phyloP scores from a whole-genome alignment of 2,797 vertebrate species.

The Halcyon badia region DNA sequence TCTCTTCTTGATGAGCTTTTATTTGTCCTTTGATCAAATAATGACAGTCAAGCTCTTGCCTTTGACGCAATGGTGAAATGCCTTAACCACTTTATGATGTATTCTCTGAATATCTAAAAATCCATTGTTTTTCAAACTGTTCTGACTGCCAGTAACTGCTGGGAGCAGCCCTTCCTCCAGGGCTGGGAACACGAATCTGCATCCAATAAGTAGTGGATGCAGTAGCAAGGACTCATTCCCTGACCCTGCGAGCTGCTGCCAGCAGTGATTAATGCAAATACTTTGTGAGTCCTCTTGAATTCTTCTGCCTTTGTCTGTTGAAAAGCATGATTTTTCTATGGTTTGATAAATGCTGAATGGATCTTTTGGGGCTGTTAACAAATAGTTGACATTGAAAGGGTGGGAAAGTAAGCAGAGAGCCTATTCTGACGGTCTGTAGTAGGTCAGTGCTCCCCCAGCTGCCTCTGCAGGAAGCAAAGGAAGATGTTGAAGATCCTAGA shows the following conservation, averaged over 20 bases:
- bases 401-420: not conserved
- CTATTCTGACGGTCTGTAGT: not conserved
- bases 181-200: not conserved
- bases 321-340: not conserved
- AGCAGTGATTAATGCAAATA: not conserved
- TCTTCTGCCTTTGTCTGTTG: not conserved
- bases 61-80: not conserved
- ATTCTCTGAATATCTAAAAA: not conserved
- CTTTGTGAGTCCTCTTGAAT: not conserved
- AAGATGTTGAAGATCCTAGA: not conserved
- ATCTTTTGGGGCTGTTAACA: not conserved
- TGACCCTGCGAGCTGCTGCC: not conserved
- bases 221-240: not conserved
- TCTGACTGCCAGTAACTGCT: not conserved
- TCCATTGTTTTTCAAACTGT: not conserved
- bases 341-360: not conserved
- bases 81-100: not conserved
- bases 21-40: not conserved
- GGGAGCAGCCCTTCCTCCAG: not conserved
- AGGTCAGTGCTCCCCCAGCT: not conserved
- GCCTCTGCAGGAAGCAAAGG: not conserved
- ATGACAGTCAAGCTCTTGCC: not conserved
- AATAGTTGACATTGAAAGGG: not conserved
- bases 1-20: not conserved
- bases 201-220: not conserved